Evolutionary conservation across 1,140 invertebrate genomes (phyloP).

Genomic region (Lepidotrigona ventralis): DNA sequence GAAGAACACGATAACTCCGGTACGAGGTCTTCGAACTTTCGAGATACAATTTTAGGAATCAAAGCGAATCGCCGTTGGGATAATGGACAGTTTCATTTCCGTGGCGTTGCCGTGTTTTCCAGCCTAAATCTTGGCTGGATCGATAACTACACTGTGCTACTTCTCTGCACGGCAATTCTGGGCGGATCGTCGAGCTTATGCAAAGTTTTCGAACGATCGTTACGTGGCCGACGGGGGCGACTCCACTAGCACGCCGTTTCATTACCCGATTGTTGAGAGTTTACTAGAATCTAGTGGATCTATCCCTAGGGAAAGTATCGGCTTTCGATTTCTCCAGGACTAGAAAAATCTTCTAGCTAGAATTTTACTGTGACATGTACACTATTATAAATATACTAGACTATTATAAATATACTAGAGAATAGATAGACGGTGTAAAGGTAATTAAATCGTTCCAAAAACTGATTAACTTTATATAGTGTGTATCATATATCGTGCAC

Average conservation of each 20-base stretch:
- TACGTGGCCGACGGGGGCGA: constrained; percentile 1
- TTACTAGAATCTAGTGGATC: constrained; percentile 48
- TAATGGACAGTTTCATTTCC: neutral
- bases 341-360: neutral
- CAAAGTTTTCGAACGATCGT: constrained; percentile 33
- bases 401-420: too few species aligned
- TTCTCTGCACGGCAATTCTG: constrained; percentile 5
- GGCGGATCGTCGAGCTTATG: constrained; percentile 18
- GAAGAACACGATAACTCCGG: neutral
- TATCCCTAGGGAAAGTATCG: constrained; percentile 15
- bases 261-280: constrained; percentile 60
- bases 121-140: neutral
- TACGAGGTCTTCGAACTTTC: neutral
- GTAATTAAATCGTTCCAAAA: too few species aligned
- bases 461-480: too few species aligned
- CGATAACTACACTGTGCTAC: neutral
- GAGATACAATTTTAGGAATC: constrained; percentile 4
- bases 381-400: too few species aligned
- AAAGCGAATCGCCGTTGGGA: neutral
- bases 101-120: neutral
- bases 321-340: constrained; percentile 29
- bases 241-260: constrained; percentile 31
- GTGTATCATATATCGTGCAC: too few species aligned
- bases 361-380: too few species aligned
- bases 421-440: too few species aligned